Evolutionary conservation across 2,113 vertebrate genomes (phyloP), one percentile per base, ranked within the genome.

Genomic region (Clupea harengus): DNA sequence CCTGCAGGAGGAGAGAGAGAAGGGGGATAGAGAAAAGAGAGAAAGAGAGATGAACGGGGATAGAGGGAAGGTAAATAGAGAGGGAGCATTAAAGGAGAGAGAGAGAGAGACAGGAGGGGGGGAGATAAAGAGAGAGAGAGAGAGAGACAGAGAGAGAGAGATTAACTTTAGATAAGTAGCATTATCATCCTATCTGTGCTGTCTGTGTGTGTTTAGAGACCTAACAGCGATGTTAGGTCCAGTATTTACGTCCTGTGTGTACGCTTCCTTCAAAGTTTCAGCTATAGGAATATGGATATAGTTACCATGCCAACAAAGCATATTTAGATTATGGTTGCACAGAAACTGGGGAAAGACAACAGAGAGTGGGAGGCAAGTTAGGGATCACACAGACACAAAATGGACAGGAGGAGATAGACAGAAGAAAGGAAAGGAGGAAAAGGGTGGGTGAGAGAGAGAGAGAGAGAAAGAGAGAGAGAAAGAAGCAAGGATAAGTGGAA

Each of bases 1-100:
- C 96, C 97, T 98, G 85, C 87, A 80, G 32, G 50, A 22, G 8
- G 60, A 45, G n/a, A 47, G 83, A 10, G 10, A 45, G 3, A 60
- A 84, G 45, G 49, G 2, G 20, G 44, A 54, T 0, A 60, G 81
- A 82, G 20, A n/a, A n/a, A n/a, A 47, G 83, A 10, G 10, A 84
- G 6, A 46, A 9, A n/a, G 20, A 64, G 20, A 25, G 60, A 13
- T 18, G 54, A 0, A 22, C 25, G 9, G n/a, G n/a, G 60, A 28
- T 6, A 28, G 22, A 9, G n/a, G 8, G 60, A n/a, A 64, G n/a
- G 9, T 8, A n/a, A 10, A 4, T 4, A n/a, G 3, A 4, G 60
- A n/a, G n/a, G 9, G 60, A 52, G 47, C 6, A 49, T 11, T 39
- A 39, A 1, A 39, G 39, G 39, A 49, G 6, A 49, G 6, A 22